phyloP scores from a whole-genome alignment of 2,888 invertebrate genomes.

The Limenitis camilla region DNA sequence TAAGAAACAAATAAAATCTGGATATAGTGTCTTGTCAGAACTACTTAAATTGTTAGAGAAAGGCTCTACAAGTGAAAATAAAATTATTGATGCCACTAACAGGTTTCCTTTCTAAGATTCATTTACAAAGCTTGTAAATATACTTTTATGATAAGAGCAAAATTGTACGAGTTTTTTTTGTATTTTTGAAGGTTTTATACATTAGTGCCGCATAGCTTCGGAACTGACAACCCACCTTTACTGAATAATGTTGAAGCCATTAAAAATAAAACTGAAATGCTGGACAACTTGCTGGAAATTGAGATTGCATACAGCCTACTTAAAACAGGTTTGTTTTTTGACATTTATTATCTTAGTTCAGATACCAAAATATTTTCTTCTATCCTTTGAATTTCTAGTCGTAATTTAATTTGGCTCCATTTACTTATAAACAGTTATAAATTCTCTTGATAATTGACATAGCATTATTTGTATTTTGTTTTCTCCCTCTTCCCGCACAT shows the following conservation, averaged over 20 bases:
- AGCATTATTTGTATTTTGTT: not conserved
- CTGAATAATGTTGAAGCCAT: slow-evolving; percentile 85
- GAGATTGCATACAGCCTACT: slow-evolving; percentile 95
- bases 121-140: not conserved
- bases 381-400: no score
- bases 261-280: slow-evolving; percentile 81
- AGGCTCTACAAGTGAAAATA: slow-evolving; percentile 54
- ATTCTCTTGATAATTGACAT: not conserved
- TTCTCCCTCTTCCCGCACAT: not conserved
- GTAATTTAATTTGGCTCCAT: no score
- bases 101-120: slow-evolving; percentile 41
- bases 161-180: not conserved
- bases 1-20: slow-evolving; percentile 89
- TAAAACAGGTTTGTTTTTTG: slow-evolving; percentile 60
- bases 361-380: no score
- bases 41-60: slow-evolving; percentile 75
- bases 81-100: slow-evolving; percentile 90
- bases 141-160: not conserved
- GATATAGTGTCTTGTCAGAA: slow-evolving; percentile 86
- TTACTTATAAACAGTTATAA: no score
- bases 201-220: slow-evolving; percentile 95
- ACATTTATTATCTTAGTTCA: no score
- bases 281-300: slow-evolving; percentile 94
- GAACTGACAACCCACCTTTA: slow-evolving; percentile 85
- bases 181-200: slow-evolving; percentile 84